These are phyloP conservation scores for Hemiscyllium ocellatum DNA, from an alignment of 2,113 vertebrate species.

Conservation along the genomic window DNA sequence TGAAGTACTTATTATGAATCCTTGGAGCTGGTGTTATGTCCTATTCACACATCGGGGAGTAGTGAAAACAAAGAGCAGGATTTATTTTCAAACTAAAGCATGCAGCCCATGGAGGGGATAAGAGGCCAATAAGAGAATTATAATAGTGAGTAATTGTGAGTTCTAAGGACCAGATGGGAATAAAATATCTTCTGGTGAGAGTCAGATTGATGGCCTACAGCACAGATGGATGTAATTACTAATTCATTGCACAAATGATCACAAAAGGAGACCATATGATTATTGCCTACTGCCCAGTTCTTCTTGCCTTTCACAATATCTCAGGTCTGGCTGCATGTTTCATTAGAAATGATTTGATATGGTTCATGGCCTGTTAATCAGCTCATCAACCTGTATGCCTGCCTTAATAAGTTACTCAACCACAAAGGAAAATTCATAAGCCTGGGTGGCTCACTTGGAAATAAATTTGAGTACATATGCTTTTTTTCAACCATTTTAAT, in stretches of 20 bases:
- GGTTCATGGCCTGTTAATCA: neutral
- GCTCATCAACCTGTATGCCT: neutral
- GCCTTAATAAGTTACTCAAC: neutral
- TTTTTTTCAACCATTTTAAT: neutral
- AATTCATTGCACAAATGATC: neutral
- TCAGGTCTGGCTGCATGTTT: neutral
- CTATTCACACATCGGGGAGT: neutral
- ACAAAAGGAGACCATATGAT: neutral
- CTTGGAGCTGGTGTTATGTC: neutral
- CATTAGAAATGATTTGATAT: neutral
- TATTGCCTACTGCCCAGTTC: neutral
- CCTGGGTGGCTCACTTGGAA: neutral
- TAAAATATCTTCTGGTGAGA: neutral
- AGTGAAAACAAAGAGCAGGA: neutral
- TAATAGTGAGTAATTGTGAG: neutral
- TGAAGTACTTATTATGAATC: neutral
- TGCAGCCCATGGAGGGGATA: neutral
- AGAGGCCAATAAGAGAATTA: constrained; percentile 3
- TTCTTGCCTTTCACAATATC: neutral
- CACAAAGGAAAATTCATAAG: neutral
- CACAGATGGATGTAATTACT: neutral
- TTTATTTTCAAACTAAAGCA: neutral
- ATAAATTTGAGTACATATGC: neutral
- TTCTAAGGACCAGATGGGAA: neutral
- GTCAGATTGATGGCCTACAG: neutral